phyloP scores from a whole-genome alignment of 2,113 vertebrate species.

The Ranitomeya variabilis region DNA sequence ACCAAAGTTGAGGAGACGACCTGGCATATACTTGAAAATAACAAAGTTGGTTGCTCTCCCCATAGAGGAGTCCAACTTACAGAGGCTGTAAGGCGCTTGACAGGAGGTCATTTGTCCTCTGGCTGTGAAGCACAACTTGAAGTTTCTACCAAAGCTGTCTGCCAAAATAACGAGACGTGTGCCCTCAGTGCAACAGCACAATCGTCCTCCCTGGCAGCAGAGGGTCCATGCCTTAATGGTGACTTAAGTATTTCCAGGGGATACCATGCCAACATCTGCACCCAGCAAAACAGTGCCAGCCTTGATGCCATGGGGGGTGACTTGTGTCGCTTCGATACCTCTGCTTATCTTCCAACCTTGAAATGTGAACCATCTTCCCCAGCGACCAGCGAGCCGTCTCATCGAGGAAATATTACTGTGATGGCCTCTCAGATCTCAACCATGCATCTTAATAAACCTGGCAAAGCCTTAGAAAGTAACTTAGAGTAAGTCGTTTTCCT shows the following conservation, averaged over 20 bases:
- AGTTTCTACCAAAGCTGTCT: neutral
- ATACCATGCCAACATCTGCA: neutral
- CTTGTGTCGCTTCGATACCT: fast-evolving
- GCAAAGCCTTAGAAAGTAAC: neutral
- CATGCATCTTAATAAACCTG: constrained; percentile 73
- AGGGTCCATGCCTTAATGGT: constrained; percentile 23
- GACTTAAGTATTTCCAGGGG: constrained; percentile 37
- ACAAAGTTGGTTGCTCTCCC: constrained; percentile 9
- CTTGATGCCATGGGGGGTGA: constrained; percentile 35
- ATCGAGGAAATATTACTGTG: constrained; percentile 65
- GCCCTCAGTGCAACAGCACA: neutral
- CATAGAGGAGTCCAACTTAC: constrained; percentile 62
- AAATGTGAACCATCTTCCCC: fast-evolving
- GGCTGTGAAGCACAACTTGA: constrained; percentile 17
- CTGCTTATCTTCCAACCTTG: fast-evolving
- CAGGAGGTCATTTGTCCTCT: neutral
- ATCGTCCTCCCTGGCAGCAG: constrained; percentile 1
- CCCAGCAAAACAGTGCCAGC: constrained; percentile 50
- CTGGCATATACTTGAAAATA: neutral
- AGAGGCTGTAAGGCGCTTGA: constrained; percentile 66
- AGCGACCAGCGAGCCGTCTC: constrained; percentile 21
- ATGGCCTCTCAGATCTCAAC: constrained; percentile 79
- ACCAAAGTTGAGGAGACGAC: constrained; percentile 57
- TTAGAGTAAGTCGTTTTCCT: constrained; percentile 11
- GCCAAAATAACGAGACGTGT: neutral